These are phyloP conservation scores for Limosa lapponica DNA, from an alignment of 2,797 vertebrate genomes.

Conservation along the genomic window DNA sequence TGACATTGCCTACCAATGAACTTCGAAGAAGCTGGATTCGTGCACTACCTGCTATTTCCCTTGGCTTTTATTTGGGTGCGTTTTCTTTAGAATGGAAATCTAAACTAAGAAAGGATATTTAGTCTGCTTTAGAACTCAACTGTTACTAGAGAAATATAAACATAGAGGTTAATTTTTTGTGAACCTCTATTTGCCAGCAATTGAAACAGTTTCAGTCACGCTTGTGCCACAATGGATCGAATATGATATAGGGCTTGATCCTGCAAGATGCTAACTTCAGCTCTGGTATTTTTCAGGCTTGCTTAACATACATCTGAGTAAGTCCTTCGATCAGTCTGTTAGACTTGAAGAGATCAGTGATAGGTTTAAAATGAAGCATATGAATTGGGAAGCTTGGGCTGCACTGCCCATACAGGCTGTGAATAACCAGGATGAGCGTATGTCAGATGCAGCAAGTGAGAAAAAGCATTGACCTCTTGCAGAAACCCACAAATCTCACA, in stretches of 20 bases:
- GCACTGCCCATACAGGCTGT: background rate
- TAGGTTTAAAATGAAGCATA: background rate
- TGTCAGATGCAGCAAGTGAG: background rate
- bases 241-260: background rate
- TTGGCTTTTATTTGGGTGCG: slow-evolving; percentile 8
- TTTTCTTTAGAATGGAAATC: slow-evolving; percentile 53
- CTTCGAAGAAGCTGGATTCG: slow-evolving; percentile 15
- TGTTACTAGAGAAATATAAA: slow-evolving; percentile 15
- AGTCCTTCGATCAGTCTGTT: background rate
- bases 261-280: background rate
- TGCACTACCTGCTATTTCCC: background rate
- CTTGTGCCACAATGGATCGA: background rate
- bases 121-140: slow-evolving; percentile 46
- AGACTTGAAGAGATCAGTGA: background rate
- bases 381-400: background rate
- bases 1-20: background rate
- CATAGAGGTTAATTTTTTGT: background rate
- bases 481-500: background rate
- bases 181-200: background rate
- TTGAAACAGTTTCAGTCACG: background rate
- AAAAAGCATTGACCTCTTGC: background rate
- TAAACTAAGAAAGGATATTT: slow-evolving; percentile 51
- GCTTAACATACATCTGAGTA: background rate
- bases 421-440: background rate
- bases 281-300: background rate